These are phyloP conservation scores for Polydrusus cervinus DNA, from an alignment of 2,888 invertebrate genomes.

Conservation along the genomic window DNA sequence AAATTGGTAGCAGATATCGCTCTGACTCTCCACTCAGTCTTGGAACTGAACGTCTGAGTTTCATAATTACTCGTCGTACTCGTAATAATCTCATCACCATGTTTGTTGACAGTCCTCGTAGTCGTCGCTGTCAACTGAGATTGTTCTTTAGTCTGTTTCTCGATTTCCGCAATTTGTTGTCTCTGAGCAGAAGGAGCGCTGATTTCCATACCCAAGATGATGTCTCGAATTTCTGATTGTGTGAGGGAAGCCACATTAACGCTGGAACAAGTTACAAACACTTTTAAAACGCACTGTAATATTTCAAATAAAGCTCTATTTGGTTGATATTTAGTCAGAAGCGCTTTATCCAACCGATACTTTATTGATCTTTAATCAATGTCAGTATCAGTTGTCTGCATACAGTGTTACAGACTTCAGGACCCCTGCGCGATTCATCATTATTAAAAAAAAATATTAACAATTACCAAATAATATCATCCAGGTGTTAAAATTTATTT, in stretches of 20 bases:
- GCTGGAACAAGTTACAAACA: conserved; percentile 68
- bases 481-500: no score
- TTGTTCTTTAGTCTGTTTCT: conserved; percentile 99
- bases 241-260: conserved; percentile 99
- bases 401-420: conserved; percentile 58
- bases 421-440: conserved; percentile 66
- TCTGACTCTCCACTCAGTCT: conserved; percentile 98
- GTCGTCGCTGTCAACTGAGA: conserved; percentile 98
- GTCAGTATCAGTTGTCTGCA: conserved; percentile 48
- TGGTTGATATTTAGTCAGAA: conserved; percentile 39
- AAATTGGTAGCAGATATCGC: conserved; percentile 99
- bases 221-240: conserved; percentile 99
- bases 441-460: conserved; percentile 19
- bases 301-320: conserved; percentile 17
- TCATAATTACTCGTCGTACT: conserved; percentile 99
- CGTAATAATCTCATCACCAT: conserved; percentile 97
- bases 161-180: conserved; percentile 99
- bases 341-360: conserved; percentile 53
- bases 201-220: conserved; percentile 99
- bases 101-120: conserved; percentile 87
- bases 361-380: conserved; percentile 54
- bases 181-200: conserved; percentile 99
- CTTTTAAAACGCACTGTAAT: conserved; percentile 3
- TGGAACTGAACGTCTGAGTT: conserved; percentile 97
- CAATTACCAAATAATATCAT: no score